These are phyloP conservation scores for Hydrozoanthus tunicans DNA, from an alignment of 64 coral and sea anemone species.

Conservation along the genomic window DNA sequence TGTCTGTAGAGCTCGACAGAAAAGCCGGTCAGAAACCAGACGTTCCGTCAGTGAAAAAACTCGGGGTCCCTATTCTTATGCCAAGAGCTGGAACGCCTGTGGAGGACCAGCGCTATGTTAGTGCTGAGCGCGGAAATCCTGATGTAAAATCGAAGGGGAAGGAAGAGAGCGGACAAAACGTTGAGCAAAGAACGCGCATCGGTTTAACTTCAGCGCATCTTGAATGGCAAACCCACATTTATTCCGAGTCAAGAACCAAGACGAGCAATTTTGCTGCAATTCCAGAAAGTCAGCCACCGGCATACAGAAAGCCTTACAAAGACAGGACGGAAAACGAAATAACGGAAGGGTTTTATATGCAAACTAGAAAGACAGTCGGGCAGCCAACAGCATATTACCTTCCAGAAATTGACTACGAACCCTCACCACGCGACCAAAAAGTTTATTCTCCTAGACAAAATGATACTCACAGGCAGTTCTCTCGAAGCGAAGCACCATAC, in stretches of 20 bases:
- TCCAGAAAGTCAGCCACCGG: background rate
- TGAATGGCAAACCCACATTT: conserved; percentile 9
- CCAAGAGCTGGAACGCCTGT: background rate
- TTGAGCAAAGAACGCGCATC: conserved; percentile 18
- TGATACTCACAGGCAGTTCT: background rate
- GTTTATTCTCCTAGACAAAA: background rate
- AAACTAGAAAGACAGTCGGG: background rate
- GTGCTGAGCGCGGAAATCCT: background rate
- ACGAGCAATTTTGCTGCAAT: background rate
- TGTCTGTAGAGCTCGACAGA: conserved; percentile 41
- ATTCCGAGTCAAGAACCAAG: background rate
- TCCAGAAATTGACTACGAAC: conserved; percentile 43
- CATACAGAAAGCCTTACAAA: conserved; percentile 30
- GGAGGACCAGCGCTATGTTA: conserved; percentile 12
- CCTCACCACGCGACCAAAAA: background rate
- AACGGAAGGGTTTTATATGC: conserved; percentile 41
- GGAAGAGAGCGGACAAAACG: background rate
- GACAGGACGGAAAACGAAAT: conserved; percentile 9
- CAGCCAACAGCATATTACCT: conserved; percentile 2
- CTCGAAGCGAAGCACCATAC: background rate
- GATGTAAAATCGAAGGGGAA: background rate
- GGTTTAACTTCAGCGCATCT: conserved; percentile 14
- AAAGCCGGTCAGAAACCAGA: background rate
- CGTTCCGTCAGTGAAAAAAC: conserved; percentile 1
- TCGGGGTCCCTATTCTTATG: conserved; percentile 23